Evolutionary conservation across 2,797 vertebrate species (phyloP), one percentile per base, ranked within the genome.

Genomic region (Petrocephalus schoutedeni): DNA sequence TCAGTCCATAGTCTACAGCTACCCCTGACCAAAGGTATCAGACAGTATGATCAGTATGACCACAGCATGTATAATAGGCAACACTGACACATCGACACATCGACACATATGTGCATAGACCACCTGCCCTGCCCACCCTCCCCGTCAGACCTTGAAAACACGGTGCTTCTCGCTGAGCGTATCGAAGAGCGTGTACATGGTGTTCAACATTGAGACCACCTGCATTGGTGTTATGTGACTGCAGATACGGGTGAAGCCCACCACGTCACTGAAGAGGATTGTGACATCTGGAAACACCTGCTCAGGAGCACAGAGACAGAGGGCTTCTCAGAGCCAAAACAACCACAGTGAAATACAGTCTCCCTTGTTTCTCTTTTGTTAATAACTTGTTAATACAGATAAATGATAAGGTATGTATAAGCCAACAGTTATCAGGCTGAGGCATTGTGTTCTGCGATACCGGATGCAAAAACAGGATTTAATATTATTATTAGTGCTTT

Each of bases 271-370:
- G 93, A 96, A 96, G 10, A 96, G 90, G 71, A 96, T 95, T 87
- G 95, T 96, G 86, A 96, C 95, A 87, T 96, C 95, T 83, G 93
- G 95, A 88, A 96, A 95, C 89, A 96, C 95, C 95, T 95, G 92
- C 21, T 21, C 36, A 58, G 85, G 19, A 14, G 10, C 59, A 86
- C 32, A 71, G 71, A 23, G 85, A 67, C 36, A 64, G 21, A 16
- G 77, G 23, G 7, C 14, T n/a, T 19, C 86, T 58, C 71, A 87
- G 51, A 45, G 51, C 67, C 54, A 14, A 58, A 56, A 85, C 23
- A 85, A 84, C 23, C 41, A 9, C 45, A 36, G 51, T 7, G 19
- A 28, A 36, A 23, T 19, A n/a, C 23, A 28, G 28, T 58, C 54
- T 16, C 36, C 14, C 14, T 58, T 23, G 19, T 5, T 14, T 57